Percentiles rank a stretch among this genome's conserved stretches.
Evolutionary conservation across 2,113 vertebrate species (phyloP).

Genomic region (Indri indri): DNA sequence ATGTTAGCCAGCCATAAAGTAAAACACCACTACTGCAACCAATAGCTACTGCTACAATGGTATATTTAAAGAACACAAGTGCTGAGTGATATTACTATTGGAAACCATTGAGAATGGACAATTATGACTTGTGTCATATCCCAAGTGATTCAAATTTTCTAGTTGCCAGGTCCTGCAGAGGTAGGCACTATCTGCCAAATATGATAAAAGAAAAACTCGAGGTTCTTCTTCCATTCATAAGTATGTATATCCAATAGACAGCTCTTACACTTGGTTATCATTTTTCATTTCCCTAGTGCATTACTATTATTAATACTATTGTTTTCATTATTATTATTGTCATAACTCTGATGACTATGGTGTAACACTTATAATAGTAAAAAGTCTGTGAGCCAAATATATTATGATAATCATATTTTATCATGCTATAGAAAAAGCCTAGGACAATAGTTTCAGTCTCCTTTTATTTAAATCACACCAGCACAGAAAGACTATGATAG

Average conservation of each 20-base stretch:
- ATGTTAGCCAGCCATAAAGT: background rate
- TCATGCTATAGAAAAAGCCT: background rate
- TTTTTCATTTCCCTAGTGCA: background rate
- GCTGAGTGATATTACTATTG: background rate
- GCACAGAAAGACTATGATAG: background rate
- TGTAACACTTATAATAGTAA: background rate
- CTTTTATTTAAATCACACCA: background rate
- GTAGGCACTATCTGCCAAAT: background rate
- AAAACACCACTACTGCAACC: background rate
- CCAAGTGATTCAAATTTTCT: background rate
- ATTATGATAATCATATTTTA: background rate
- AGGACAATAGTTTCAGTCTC: background rate
- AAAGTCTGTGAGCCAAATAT: background rate
- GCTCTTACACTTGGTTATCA: background rate
- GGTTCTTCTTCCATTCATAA: background rate
- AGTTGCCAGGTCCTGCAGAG: background rate
- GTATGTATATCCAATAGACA: background rate
- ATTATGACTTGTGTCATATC: background rate
- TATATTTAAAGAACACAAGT: background rate
- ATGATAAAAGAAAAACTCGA: background rate
- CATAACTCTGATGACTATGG: background rate
- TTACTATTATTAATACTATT: background rate
- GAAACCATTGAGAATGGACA: background rate
- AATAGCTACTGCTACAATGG: background rate
- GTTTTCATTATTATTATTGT: slow-evolving; percentile 15